A percentile compares a stretch with the other conserved stretches of the same genome.
Conservation (phyloP, 2,888 invertebrate genomes). For the Luffia ferchaultella region DNA sequence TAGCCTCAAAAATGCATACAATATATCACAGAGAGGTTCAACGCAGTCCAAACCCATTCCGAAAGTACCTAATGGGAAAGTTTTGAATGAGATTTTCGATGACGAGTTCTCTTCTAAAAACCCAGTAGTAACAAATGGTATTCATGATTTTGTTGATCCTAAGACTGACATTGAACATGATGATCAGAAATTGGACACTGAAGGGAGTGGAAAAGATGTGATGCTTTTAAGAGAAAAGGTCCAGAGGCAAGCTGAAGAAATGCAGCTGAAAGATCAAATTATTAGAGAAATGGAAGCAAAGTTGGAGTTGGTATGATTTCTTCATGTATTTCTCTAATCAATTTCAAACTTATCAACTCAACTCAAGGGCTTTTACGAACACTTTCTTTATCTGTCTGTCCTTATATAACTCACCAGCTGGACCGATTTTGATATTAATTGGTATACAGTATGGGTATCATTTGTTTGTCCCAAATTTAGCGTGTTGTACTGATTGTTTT, state of each 20-base stretch:
- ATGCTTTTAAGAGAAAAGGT: slow-evolving; percentile 32
- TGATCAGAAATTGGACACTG: not conserved
- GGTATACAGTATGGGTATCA: too few relatives aligned
- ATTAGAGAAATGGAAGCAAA: slow-evolving; percentile 58
- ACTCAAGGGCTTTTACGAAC: too few relatives aligned
- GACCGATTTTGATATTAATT: too few relatives aligned
- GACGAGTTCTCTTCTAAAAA: too few relatives aligned
- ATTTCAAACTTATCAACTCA: not conserved
- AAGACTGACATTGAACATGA: not conserved
- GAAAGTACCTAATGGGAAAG: slow-evolving; percentile 27
- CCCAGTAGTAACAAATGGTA: too few relatives aligned
- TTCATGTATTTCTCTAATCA: slow-evolving; percentile 12
- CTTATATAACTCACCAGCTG: too few relatives aligned
- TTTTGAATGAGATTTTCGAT: slow-evolving; percentile 54
- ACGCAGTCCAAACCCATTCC: slow-evolving; percentile 29
- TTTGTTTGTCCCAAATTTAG: too few relatives aligned
- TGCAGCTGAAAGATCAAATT: slow-evolving; percentile 39
- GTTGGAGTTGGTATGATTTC: slow-evolving; percentile 58
- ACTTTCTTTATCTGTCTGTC: too few relatives aligned
- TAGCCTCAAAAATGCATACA: slow-evolving; percentile 51
- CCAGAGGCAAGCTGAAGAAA: slow-evolving; percentile 42
- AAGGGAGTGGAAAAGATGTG: slow-evolving; percentile 31
- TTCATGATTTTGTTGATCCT: too few relatives aligned
- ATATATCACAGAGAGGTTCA: slow-evolving; percentile 29
- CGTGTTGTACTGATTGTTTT: too few relatives aligned